These are phyloP conservation scores for Hylia prasina DNA, from an alignment of 2,113 vertebrate genomes.

Conservation along the genomic window DNA sequence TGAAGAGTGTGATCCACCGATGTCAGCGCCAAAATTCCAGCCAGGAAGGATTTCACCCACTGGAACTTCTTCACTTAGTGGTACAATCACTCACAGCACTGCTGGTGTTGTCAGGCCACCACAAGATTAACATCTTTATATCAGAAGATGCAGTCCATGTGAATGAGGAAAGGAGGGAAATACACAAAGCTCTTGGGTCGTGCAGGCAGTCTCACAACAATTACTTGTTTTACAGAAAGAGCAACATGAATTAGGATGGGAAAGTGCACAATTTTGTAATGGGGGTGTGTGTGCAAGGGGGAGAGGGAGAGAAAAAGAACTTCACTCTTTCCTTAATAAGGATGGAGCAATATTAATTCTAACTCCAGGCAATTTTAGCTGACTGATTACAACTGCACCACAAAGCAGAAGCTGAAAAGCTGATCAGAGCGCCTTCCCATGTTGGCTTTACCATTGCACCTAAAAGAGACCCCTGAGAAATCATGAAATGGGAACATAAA, in stretches of 20 bases:
- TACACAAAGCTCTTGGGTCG: neutral
- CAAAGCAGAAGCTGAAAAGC: neutral
- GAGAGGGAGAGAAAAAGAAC: neutral
- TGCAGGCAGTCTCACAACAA: neutral
- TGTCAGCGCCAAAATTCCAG: neutral
- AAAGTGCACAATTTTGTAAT: neutral
- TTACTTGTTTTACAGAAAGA: neutral
- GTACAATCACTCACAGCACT: neutral
- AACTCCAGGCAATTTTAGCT: neutral
- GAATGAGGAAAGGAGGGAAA: neutral
- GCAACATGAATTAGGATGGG: neutral
- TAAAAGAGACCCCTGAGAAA: neutral
- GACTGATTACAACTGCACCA: neutral
- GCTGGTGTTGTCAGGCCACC: neutral
- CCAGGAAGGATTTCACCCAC: neutral
- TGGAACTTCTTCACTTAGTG: neutral
- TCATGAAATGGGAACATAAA: neutral
- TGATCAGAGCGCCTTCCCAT: neutral
- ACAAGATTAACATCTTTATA: slow-evolving; percentile 20
- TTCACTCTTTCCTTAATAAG: neutral
- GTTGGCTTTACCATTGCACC: neutral
- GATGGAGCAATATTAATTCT: neutral
- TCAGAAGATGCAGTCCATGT: neutral
- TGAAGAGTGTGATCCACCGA: neutral
- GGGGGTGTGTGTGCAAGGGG: accelerated